These are phyloP conservation scores for Dasysyrphus tricinctus DNA, from an alignment of 2,888 invertebrate genomes.

Conservation along the genomic window DNA sequence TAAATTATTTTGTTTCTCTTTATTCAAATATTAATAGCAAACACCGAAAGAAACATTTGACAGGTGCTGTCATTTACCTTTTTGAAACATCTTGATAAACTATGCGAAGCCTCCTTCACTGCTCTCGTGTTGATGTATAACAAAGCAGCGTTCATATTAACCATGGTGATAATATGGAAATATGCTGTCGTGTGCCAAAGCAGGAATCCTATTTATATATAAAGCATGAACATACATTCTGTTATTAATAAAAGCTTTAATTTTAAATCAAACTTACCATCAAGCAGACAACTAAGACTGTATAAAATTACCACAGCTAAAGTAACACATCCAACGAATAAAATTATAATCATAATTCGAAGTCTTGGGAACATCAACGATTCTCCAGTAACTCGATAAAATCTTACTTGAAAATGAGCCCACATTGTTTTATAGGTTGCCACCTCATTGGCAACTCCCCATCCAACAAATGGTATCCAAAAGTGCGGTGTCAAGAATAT, in stretches of 20 bases:
- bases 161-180: slow-evolving; percentile 88
- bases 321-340: slow-evolving; percentile 87
- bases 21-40: no score
- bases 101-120: slow-evolving; percentile 86
- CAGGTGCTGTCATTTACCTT: slow-evolving; percentile 80
- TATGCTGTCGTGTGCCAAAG: slow-evolving; percentile 85
- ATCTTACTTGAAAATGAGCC: slow-evolving; percentile 87
- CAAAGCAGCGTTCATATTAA: slow-evolving; percentile 88
- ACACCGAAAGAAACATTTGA: no score
- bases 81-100: slow-evolving; percentile 84
- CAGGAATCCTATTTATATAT: slow-evolving; percentile 84
- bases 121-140: slow-evolving; percentile 89
- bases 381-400: slow-evolving; percentile 86
- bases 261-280: slow-evolving; percentile 78
- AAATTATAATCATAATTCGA: slow-evolving; percentile 86
- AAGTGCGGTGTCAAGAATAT: slow-evolving; percentile 88
- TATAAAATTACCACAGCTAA: slow-evolving; percentile 86
- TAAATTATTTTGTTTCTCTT: no score
- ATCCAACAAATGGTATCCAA: slow-evolving; percentile 88
- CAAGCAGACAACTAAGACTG: slow-evolving; percentile 86
- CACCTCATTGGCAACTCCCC: slow-evolving; percentile 88
- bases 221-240: background rate
- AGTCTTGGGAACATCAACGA: slow-evolving; percentile 86
- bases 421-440: slow-evolving; percentile 88
- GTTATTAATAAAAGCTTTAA: no score